Evolutionary conservation across 35 echinoderm and acorn worm genomes (phyloP).

Genomic region (Ophioderma brevispina): DNA sequence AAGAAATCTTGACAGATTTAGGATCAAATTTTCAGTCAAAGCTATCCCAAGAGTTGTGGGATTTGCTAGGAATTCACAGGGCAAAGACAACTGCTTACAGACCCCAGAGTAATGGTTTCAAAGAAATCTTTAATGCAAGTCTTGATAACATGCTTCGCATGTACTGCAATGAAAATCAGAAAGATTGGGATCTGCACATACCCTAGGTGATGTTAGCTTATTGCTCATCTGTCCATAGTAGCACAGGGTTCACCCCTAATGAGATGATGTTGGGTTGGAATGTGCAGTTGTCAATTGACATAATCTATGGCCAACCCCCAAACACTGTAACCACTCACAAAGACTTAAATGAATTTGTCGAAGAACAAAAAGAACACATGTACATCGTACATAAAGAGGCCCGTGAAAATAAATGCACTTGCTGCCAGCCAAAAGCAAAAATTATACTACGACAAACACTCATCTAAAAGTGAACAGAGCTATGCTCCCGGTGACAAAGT

Average conservation of each 20-base stretch:
- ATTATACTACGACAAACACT: neutral
- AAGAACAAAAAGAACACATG: neutral
- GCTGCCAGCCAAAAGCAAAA: neutral
- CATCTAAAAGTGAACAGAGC: neutral
- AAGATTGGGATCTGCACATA: slow-evolving; percentile 43
- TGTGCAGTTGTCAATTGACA: slow-evolving; percentile 7
- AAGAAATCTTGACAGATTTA: slow-evolving; percentile 43
- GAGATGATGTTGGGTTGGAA: slow-evolving; percentile 53
- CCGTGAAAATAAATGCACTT: neutral
- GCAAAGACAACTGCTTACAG: slow-evolving; percentile 42
- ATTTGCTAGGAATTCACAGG: slow-evolving; percentile 48
- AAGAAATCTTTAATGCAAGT: slow-evolving; percentile 12
- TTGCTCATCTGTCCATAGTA: slow-evolving; percentile 22
- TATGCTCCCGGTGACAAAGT: neutral
- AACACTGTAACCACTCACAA: neutral
- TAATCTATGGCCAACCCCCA: neutral
- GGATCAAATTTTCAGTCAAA: slow-evolving; percentile 63
- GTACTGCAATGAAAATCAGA: slow-evolving; percentile 8
- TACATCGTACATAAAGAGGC: neutral
- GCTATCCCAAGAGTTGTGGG: slow-evolving; percentile 58
- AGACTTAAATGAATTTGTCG: neutral
- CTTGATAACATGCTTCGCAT: neutral
- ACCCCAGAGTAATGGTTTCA: slow-evolving; percentile 50
- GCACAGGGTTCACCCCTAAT: slow-evolving; percentile 44
- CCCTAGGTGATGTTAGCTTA: slow-evolving; percentile 33